Evolutionary conservation across 1,140 invertebrate genomes (phyloP), one percentile per base, ranked within the genome.

Genomic region (Aporrectodea caliginosa): DNA sequence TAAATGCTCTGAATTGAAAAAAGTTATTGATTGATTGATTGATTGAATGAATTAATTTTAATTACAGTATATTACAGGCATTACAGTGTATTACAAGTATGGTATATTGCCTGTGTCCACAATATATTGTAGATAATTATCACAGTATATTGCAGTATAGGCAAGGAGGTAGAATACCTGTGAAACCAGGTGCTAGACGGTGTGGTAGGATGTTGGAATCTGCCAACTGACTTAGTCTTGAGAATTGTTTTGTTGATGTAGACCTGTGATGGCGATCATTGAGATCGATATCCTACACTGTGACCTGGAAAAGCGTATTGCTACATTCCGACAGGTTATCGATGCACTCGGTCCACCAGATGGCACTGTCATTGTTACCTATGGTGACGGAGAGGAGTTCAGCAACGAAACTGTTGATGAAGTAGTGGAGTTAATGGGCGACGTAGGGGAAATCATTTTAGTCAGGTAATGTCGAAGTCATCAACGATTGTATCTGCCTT

Each of bases 291-390:
- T 95, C 1, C 89, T 93, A 81, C 91, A 92, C 84, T 92, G 97
- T 0, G 92, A 95, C 85, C 90, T 92, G 31, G 90, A 92, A 16
- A 92, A 91, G 83, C 91, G 94, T 89, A 92, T 89, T 84, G 89
- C 85, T 35, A 92, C 96, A 16, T 95, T 98, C 83, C 91, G 93
- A 84, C 92, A 95, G 86, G 94, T 97, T 0, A 93, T 98, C 29
- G 90, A 91, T 80, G 92, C 94, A 84, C 89, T 96, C 58, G 97
- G 96, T 12, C 96, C 97, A n/a, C 93, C 95, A 0, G 96, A 99
- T 90, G 94, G 93, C n/a, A 97, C 95, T 22, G 92, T 98, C 81
- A 92, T 98, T 77, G 91, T 98, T 0, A 92, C 75, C 27, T 92
- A 83, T 90, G 83, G 84, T 69, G 72, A 80, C 16, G 84, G 84